Evolutionary conservation across 2,888 invertebrate genomes (phyloP), one percentile per base, ranked within the genome.

Genomic region (Eupelmus urozonus): DNA sequence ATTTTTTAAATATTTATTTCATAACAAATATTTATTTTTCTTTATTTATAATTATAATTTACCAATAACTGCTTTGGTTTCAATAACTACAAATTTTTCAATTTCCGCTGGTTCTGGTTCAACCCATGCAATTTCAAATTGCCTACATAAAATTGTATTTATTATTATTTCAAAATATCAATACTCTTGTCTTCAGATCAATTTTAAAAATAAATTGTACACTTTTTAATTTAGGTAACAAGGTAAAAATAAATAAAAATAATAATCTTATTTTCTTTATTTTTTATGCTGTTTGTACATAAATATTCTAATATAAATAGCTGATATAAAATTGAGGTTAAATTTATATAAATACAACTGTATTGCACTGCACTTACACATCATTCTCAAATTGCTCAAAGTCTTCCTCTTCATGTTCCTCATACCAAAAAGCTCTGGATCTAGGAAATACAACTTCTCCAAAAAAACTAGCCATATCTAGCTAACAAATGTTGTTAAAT

Each of bases 351-450:
- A 57, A 1, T 25, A 25, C 11, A 25, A 25, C 2, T 13, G 1
- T 53, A 18, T n/a, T 11, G 29, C 13, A 57, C n/a, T n/a, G n/a
- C 16, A 81, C 81, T 84, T 81, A 85, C 85, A 70, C 7, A 81
- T 79, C 79, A n/a, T 76, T 77, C 80, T 69, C 77, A 20, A 16
- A 25, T 62, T 40, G 76, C 18, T 81, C 81, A 18, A 51, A 29
- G 13, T 62, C 59, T 77, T 83, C 85, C 29, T 85, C 85, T 49
- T 86, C 88, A 7, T 89, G 88, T 20, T 88, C 87, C 11, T 86
- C 87, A 20, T 82, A 83, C 89, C 89, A 89, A 84, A 89, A 89
- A 34, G 89, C 89, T 75, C 89, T 84, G 1, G 89, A 89, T 45
- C 83, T 83, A 29, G 89, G 89, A 72, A 86, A 85, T 40, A 87